Percentiles rank a stretch among this genome's conserved stretches.
These are phyloP conservation scores for Scopus umbretta DNA, from an alignment of 2,113 vertebrate species.

Conservation along the genomic window DNA sequence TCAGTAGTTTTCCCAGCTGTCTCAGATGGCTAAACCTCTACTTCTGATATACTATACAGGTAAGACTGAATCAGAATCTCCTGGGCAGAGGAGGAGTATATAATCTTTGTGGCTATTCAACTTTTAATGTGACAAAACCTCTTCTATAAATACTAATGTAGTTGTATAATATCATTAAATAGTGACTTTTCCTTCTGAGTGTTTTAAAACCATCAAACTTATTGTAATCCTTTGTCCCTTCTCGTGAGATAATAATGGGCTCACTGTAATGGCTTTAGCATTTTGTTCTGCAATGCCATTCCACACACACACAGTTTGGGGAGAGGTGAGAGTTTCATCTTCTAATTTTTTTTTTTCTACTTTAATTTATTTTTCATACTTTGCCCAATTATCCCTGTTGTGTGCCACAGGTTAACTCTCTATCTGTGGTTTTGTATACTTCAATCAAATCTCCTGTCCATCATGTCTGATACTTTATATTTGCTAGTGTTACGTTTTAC, in stretches of 20 bases:
- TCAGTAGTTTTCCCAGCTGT: not conserved
- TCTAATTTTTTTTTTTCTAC: not conserved
- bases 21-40: not conserved
- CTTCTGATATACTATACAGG: not conserved
- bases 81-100: not conserved
- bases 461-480: not conserved
- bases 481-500: not conserved
- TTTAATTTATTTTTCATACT: not conserved
- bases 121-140: not conserved
- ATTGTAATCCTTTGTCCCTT: not conserved
- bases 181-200: not conserved
- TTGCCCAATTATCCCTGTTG: not conserved
- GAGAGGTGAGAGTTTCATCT: not conserved
- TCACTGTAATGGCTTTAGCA: not conserved
- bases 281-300: not conserved
- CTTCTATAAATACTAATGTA: not conserved
- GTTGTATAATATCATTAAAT: not conserved
- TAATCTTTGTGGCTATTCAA: not conserved
- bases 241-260: not conserved
- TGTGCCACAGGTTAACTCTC: not conserved
- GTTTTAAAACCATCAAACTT: not conserved
- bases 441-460: not conserved
- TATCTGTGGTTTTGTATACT: not conserved
- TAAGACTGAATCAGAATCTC: not conserved
- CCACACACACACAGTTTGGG: accelerated